Conservation (phyloP, 2,113 vertebrate genomes). For the Bathybates hornii region DNA sequence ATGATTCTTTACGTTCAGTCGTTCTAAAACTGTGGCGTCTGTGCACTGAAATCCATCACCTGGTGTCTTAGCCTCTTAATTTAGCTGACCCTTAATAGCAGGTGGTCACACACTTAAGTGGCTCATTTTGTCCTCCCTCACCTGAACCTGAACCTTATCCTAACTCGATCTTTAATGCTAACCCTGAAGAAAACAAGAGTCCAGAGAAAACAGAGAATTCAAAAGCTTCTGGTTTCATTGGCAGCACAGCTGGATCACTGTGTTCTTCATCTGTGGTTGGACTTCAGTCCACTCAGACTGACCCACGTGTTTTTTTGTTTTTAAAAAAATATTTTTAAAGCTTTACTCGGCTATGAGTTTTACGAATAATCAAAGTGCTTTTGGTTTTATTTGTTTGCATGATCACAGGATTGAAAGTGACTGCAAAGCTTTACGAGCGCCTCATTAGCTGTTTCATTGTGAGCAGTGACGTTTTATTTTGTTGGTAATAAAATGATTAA, state of each 20-base stretch:
- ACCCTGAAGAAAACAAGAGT: neutral
- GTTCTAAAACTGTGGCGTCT: neutral
- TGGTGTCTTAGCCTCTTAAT: neutral
- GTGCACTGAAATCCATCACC: neutral
- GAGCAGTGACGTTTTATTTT: neutral
- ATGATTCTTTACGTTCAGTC: neutral
- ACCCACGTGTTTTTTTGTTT: neutral
- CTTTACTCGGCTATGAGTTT: neutral
- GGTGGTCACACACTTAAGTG: neutral
- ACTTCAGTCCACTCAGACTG: neutral
- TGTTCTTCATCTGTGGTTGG: fast-evolving
- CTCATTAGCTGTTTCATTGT: too few relatives aligned
- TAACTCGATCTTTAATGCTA: neutral
- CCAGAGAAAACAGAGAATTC: neutral
- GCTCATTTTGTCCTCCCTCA: neutral
- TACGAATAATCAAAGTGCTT: neutral
- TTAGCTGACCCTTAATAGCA: neutral
- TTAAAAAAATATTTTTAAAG: neutral
- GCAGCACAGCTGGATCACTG: neutral
- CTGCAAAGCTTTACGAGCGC: fast-evolving
- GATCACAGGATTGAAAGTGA: neutral
- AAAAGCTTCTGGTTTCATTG: neutral
- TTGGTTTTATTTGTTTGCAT: neutral
- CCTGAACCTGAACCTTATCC: neutral
- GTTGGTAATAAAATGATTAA: neutral